These are phyloP conservation scores for Chaenocephalus aceratus DNA, from an alignment of 2,113 vertebrate species.

Conservation along the genomic window DNA sequence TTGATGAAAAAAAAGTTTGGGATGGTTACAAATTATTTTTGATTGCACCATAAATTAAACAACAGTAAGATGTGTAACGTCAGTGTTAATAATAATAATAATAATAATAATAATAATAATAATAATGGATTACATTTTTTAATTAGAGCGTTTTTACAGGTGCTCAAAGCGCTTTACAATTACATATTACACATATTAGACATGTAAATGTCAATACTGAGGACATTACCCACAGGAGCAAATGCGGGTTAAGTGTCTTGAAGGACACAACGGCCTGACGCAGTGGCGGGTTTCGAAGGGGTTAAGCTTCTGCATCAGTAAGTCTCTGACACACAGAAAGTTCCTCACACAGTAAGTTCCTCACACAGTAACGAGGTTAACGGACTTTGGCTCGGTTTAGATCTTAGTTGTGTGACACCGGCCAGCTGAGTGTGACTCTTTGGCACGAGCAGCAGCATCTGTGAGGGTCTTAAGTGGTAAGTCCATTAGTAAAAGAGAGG, in stretches of 20 bases:
- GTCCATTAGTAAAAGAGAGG: conserved; percentile 26
- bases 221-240: no score
- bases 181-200: no score
- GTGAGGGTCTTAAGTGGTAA: conserved; percentile 37
- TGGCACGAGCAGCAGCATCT: conserved; percentile 12
- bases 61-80: no score
- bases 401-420: conserved; percentile 34
- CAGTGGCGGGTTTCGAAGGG: not conserved
- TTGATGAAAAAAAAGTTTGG: not conserved
- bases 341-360: no score
- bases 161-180: no score
- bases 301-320: not conserved
- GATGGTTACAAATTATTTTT: not conserved
- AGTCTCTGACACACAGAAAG: not conserved
- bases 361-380: conserved; percentile 30
- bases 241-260: no score
- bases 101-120: no score
- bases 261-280: no score
- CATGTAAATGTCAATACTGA: no score
- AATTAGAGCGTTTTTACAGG: no score
- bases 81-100: not conserved
- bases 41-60: not conserved
- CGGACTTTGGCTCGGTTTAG: conserved; percentile 12
- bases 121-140: no score
- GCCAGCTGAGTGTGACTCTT: conserved; percentile 12